Evolutionary conservation across 2,113 vertebrate species (phyloP), one percentile per base, ranked within the genome.

Genomic region (Falcunculus frontatus): DNA sequence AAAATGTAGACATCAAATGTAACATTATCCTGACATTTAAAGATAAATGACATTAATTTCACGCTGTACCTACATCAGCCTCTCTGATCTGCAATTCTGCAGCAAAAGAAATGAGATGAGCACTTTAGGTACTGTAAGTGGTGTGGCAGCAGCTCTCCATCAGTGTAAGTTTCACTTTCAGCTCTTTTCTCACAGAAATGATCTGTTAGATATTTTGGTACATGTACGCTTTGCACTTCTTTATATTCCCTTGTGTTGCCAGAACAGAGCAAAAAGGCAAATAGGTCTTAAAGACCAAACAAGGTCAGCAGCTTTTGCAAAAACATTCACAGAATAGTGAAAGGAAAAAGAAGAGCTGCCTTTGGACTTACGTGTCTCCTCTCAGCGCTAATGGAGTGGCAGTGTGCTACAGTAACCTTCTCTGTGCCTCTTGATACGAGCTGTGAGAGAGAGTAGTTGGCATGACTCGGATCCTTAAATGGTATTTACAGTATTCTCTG

Each of bases 11-110:
- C n/a, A 55, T 83, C 69, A 65, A 80, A 9, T 41, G 21, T 35
- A 93, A 70, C 59, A 53, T 91, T 88, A 82, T 57, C 41, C 52
- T 85, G 91, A 83, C 72, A 84, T 93, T 95, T 93, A 90, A 83
- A 94, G 85, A 93, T 32, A 91, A 96, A 96, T 90, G 23, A 53
- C 60, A 84, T 56, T 95, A 90, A 96, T 95, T 95, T 91, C 80
- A 78, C 0, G 4, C 44, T 81, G n/a, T 50, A 84, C 85, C 35
- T 75, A 67, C 60, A 16, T 75, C 50, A 57, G 42, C 16, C 25
- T 49, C 25, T 67, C 83, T 75, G 46, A 86, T 83, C 44, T 87
- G 29, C 41, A 82, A 64, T 94, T 86, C 80, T 86, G 37, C 47
- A 79, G 46, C 50, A 81, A 87, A 94, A 84, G 56, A 80, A 91